These are phyloP conservation scores for Oedothorax gibbosus DNA, from an alignment of 1,140 invertebrate genomes.

Conservation along the genomic window DNA sequence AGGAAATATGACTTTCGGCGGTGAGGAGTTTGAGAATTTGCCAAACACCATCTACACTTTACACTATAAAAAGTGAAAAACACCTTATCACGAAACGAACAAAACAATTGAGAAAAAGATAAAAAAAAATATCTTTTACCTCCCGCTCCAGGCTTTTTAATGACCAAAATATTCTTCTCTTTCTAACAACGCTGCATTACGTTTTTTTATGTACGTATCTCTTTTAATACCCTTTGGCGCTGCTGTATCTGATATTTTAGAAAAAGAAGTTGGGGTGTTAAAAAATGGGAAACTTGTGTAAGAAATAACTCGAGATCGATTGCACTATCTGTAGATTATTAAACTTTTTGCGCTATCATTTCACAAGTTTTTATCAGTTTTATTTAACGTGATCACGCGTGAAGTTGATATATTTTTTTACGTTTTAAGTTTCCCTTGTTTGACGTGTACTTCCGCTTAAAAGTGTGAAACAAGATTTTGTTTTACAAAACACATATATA, in stretches of 20 bases:
- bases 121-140: slow-evolving; percentile 12
- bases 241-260: slow-evolving; percentile 40
- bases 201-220: neutral
- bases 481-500: too few relatives aligned
- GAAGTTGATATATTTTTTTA: too few relatives aligned
- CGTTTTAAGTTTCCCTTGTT: too few relatives aligned
- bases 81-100: slow-evolving; percentile 44
- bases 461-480: too few relatives aligned
- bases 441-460: too few relatives aligned
- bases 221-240: slow-evolving; percentile 30
- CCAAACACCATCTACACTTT: slow-evolving; percentile 9
- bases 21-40: slow-evolving; percentile 38
- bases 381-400: slow-evolving; percentile 36
- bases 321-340: slow-evolving; percentile 17
- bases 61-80: slow-evolving; percentile 6
- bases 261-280: slow-evolving; percentile 9
- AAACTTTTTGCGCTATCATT: slow-evolving; percentile 39
- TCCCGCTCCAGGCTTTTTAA: slow-evolving; percentile 29
- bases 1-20: neutral
- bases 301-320: slow-evolving; percentile 22
- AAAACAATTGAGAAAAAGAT: slow-evolving; percentile 34
- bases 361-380: slow-evolving; percentile 39
- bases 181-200: slow-evolving; percentile 16
- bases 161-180: slow-evolving; percentile 28
- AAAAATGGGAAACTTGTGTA: slow-evolving; percentile 12